Conservation (phyloP, 2,797 vertebrate species). For the Eutrigla gurnardus region DNA sequence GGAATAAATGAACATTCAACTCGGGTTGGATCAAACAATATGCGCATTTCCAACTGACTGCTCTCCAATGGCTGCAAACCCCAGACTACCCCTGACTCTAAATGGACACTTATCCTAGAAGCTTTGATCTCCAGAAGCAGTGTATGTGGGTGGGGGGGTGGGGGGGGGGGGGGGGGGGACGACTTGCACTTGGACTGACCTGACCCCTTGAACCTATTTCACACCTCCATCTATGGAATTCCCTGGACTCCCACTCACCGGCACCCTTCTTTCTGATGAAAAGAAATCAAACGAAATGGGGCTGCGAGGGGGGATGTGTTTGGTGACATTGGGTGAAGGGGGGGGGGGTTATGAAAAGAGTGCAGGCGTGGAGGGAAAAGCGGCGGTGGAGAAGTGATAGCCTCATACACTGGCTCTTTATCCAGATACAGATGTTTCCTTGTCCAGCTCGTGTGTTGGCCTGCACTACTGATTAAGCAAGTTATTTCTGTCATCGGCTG, state of each 20-base stretch:
- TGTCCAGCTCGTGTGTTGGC: constrained; percentile 46
- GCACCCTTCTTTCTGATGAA: not conserved
- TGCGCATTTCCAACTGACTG: constrained; percentile 18
- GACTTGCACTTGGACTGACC: constrained; percentile 20
- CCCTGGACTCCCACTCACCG: not conserved
- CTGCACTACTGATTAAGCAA: constrained; percentile 59
- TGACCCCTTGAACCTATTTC: constrained; percentile 44
- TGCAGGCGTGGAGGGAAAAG: constrained; percentile 7
- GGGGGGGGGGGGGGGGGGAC: not conserved
- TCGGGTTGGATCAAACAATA: constrained; percentile 32
- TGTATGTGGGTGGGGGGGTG: too few relatives aligned
- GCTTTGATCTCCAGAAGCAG: constrained; percentile 44
- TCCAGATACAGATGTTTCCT: constrained; percentile 54
- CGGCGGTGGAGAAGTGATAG: constrained; percentile 15
- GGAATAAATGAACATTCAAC: constrained; percentile 19
- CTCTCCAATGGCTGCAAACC: too few relatives aligned
- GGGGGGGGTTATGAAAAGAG: constrained; percentile 20
- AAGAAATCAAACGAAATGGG: constrained; percentile 9
- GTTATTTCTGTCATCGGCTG: constrained; percentile 61
- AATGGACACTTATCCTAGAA: constrained; percentile 14
- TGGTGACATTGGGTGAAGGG: not conserved
- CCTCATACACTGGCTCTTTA: constrained; percentile 53
- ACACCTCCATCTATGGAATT: constrained; percentile 38
- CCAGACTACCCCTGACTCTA: not conserved
- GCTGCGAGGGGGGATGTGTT: not conserved